A percentile compares a stretch with the other conserved stretches of the same genome.
These are phyloP conservation scores for Vanessa cardui DNA, from an alignment of 2,888 invertebrate species.

Conservation along the genomic window DNA sequence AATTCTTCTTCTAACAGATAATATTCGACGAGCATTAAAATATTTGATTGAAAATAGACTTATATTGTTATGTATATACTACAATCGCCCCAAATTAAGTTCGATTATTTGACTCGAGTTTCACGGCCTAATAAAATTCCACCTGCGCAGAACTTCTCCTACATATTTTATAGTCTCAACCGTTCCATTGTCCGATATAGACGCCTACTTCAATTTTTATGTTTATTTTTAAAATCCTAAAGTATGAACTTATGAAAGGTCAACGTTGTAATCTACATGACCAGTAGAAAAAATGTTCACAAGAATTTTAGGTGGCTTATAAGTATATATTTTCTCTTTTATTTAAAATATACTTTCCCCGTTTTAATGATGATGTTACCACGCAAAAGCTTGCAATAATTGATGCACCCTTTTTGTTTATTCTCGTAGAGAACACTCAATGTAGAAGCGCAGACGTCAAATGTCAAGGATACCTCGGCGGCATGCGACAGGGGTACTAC, in stretches of 20 bases:
- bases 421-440: slow-evolving; percentile 14
- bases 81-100: slow-evolving; percentile 7
- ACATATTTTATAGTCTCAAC: slow-evolving; percentile 57
- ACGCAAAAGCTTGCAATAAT: slow-evolving; percentile 9
- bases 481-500: slow-evolving; percentile 14
- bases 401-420: slow-evolving; percentile 13
- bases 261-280: neutral
- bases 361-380: neutral
- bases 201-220: slow-evolving; percentile 14
- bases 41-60: neutral
- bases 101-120: slow-evolving; percentile 20
- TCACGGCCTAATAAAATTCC: slow-evolving; percentile 28
- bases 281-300: too few relatives aligned
- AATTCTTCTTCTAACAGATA: neutral
- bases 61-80: neutral
- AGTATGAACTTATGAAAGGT: too few relatives aligned
- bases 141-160: slow-evolving; percentile 44
- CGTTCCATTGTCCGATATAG: slow-evolving; percentile 39
- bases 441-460: slow-evolving; percentile 21
- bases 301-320: too few relatives aligned
- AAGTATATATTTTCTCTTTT: too few relatives aligned
- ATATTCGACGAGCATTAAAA: neutral
- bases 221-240: neutral
- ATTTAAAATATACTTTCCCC: neutral
- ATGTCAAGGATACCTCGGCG: slow-evolving; percentile 29